Evolutionary conservation across 1,140 invertebrate species (phyloP).

Genomic region (Plutomurus gul): DNA sequence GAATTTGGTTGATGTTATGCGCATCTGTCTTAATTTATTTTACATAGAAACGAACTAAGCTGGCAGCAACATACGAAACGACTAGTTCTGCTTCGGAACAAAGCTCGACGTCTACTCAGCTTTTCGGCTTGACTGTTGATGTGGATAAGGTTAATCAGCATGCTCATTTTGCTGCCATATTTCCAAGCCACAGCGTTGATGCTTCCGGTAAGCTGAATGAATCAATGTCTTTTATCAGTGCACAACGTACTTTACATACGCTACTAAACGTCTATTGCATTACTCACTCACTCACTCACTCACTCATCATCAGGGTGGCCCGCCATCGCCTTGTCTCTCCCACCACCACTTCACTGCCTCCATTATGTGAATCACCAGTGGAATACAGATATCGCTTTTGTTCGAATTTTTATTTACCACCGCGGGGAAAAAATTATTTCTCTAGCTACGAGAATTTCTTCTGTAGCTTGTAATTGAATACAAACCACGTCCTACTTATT

Average conservation of each 20-base stretch:
- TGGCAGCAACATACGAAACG: slow-evolving; percentile 31
- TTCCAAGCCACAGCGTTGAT: slow-evolving; percentile 4
- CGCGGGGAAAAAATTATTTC: too few species aligned
- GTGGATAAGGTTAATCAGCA: slow-evolving; percentile 32
- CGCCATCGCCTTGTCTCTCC: too few species aligned
- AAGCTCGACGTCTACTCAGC: not conserved
- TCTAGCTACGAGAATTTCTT: too few species aligned
- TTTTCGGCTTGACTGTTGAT: slow-evolving; percentile 28
- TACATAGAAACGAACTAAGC: slow-evolving; percentile 23
- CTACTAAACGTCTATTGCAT: not conserved
- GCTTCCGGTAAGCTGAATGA: slow-evolving; percentile 30
- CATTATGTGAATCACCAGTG: too few species aligned
- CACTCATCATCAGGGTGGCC: not conserved
- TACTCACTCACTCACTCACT: not conserved
- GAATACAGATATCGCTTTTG: too few species aligned
- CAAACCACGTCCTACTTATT: too few species aligned
- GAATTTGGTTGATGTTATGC: too few species aligned
- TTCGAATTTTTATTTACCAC: too few species aligned
- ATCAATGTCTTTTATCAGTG: not conserved
- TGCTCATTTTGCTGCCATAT: not conserved
- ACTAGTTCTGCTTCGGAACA: not conserved
- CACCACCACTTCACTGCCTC: too few species aligned
- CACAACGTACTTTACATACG: not conserved
- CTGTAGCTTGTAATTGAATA: too few species aligned
- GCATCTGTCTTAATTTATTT: not conserved